phyloP scores from a whole-genome alignment of 2,888 invertebrate species.

The Hetaerina titia region DNA sequence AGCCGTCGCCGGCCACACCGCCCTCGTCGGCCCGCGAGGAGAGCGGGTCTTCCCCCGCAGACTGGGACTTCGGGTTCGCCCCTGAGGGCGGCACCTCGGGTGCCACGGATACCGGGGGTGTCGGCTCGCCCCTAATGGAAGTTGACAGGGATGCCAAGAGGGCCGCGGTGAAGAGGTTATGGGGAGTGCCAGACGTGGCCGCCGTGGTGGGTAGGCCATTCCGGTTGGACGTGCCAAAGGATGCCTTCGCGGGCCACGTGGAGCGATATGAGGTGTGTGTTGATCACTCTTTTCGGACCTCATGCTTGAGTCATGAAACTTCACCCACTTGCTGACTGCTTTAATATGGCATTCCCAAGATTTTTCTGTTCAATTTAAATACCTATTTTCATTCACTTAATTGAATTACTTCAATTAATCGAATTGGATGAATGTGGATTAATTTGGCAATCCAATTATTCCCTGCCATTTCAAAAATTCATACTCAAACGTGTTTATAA shows the following conservation, averaged over 20 bases:
- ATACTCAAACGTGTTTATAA: no score
- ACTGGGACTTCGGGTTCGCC: conserved; percentile 76
- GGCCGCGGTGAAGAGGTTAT: conserved; percentile 74
- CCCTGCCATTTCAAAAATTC: no score
- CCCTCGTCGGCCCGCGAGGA: neutral
- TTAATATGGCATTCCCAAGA: no score
- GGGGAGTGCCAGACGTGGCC: conserved; percentile 82
- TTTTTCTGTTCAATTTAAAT: no score
- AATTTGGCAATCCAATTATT: no score
- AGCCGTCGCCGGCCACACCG: neutral
- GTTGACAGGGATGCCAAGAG: conserved; percentile 71
- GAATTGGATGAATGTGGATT: no score
- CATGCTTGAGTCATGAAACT: no score
- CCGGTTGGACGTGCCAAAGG: conserved; percentile 85
- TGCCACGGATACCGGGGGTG: conserved; percentile 8
- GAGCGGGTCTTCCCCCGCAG: conserved; percentile 70
- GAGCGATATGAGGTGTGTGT: conserved; percentile 84
- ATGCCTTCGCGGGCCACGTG: conserved; percentile 85
- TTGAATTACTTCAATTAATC: no score
- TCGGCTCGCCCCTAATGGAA: conserved; percentile 69
- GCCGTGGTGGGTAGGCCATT: conserved; percentile 87
- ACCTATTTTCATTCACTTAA: no score
- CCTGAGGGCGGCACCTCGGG: conserved; percentile 72
- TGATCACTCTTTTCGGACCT: neutral
- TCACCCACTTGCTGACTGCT: no score